Evolutionary conservation across 1,140 invertebrate genomes (phyloP), one percentile per base, ranked within the genome.

Genomic region (Medauroidea extradentata): DNA sequence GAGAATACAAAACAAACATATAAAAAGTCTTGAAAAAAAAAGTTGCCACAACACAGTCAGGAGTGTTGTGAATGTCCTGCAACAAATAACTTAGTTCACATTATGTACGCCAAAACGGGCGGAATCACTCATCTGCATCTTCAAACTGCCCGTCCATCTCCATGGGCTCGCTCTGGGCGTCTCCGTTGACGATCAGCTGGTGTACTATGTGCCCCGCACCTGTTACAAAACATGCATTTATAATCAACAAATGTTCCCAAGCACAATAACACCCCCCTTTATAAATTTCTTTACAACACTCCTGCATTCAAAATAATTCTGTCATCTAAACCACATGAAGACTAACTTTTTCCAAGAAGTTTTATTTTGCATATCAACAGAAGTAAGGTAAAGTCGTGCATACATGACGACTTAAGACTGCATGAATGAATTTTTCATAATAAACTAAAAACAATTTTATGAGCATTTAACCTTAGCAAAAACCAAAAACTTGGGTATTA

Each of bases 131-230:
- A 57, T 79, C 80, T 38, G 80, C 80, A 66, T 83, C 81, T 71
- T 81, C 79, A 67, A 82, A 83, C 67, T 81, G 79, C 48, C 77
- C 79, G 57, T 82, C 80, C 59, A 79, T 65, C 23, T 78, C 73
- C 73, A 81, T 79, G 39, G 68, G 67, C 65, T 78, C 76, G 39
- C 75, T 57, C 34, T 75, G 71, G 24, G 67, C 69, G 9, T 71
- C 72, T 56, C 73, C 16, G 11, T 24, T 38, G 24, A n/a, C 29
- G 4, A 34, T n/a, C 2, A 16, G 50, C 27, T 59, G 29, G 18
- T 13, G n/a, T 54, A 18, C 57, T 19, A 14, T 4, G 23, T 24
- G 19, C 3, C 16, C 39, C 11, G 23, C 39, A 9, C 19, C 24
- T 43, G 23, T 16, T 29, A 21, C 24, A 13, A 19, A 18, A 39